A percentile compares a stretch with the other conserved stretches of the same genome.
These are phyloP conservation scores for Dicrurus megarhynchus DNA, from an alignment of 2,113 vertebrate genomes.

Conservation along the genomic window DNA sequence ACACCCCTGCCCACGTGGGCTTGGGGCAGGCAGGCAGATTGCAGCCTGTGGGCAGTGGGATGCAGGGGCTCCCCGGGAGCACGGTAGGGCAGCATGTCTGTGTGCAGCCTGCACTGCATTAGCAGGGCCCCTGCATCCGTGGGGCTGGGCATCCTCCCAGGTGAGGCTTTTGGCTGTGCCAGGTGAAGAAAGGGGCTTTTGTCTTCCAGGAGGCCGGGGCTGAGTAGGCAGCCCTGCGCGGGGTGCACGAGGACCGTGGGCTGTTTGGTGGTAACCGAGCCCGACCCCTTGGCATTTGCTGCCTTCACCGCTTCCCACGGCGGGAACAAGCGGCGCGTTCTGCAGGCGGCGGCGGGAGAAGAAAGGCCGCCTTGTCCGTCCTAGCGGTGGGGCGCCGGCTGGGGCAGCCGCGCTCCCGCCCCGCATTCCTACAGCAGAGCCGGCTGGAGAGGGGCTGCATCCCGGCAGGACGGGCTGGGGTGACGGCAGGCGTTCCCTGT, in stretches of 20 bases:
- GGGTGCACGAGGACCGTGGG: background rate
- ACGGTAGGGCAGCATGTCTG: rapidly evolving
- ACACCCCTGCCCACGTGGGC: rapidly evolving
- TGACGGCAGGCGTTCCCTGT: background rate
- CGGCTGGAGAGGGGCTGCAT: conserved; percentile 32
- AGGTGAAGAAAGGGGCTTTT: conserved; percentile 36
- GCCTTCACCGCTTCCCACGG: conserved; percentile 36
- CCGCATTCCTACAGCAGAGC: conserved; percentile 43
- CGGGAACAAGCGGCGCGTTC: conserved; percentile 61
- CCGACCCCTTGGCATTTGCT: conserved; percentile 59
- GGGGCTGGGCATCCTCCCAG: background rate
- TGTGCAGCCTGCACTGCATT: rapidly evolving
- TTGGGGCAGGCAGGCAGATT: background rate
- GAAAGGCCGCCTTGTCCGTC: conserved; percentile 58
- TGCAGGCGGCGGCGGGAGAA: conserved; percentile 39
- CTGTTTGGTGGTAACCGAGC: background rate
- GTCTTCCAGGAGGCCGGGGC: background rate
- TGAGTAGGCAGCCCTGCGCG: background rate
- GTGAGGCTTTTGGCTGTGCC: background rate
- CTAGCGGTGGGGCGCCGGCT: conserved; percentile 9
- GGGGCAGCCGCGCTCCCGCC: background rate
- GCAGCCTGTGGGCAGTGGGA: background rate
- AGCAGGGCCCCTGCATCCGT: background rate
- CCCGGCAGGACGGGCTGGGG: background rate
- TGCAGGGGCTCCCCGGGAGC: background rate